Base-by-base conservation (phyloP, 2,113 vertebrate genomes). In the Phaethon lepturus region DNA sequence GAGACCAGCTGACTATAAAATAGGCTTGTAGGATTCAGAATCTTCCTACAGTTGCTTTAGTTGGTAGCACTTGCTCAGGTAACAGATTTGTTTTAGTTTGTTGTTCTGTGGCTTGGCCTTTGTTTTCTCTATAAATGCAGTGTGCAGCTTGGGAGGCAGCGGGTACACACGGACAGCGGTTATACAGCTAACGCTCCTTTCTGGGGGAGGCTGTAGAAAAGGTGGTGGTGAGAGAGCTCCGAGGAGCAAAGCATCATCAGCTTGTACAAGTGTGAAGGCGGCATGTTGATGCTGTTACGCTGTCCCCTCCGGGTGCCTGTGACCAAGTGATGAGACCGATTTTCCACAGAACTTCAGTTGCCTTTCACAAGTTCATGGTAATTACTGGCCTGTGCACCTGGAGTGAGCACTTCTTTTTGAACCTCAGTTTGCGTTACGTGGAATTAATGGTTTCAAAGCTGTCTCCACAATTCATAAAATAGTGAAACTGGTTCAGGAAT, bases 181-280 rank as follows among this genome's bases (percentile, higher is more conserved):
- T 35, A 0, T 2, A 1, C 6, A 56, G 74, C 50, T 17, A 6
- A 0, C 12, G 44, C 33, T 50, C n/a, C 1, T 10, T 75, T 50
- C 74, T 49, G 29, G 45, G 68, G 58, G 40, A 38, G 81, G 63
- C 11, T 11, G 2, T 38, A 45, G 76, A 26, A 53, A 52, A 67
- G 91, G 91, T 13, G 44, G 68, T 72, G 66, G 20, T 59, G 88
- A 49, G 68, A 77, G 50, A 69, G 56, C 71, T 86, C 56, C 23
- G 93, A 94, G 95, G 86, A 85, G 53, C 88, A 90, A 4, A 90
- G 56, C 67, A 11, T 82, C 93, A 86, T 86, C 86, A 59, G 42
- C 0, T 6, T 24, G 66, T 25, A 18, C 40, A 45, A 74, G 42
- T 33, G 56, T 59, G 78, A 47, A 62, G 74, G 3, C 4, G n/a